Percentiles rank a stretch among this genome's conserved stretches.
phyloP scores from a whole-genome alignment of 1,140 invertebrate species.

The Magallana ariakensis region DNA sequence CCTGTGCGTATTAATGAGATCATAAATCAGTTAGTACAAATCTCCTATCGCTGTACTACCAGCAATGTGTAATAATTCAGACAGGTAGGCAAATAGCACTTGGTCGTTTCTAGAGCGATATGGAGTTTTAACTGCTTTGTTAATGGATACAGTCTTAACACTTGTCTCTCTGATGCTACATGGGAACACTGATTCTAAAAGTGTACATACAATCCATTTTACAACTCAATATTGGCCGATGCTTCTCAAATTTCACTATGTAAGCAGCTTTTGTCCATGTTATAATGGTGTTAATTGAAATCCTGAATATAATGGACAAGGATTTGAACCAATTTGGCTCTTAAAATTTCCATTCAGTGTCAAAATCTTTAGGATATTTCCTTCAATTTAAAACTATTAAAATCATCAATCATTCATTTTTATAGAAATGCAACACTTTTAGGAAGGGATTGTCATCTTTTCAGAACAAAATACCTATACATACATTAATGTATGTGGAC shows the following conservation, averaged over 20 bases:
- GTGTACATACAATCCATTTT: not conserved
- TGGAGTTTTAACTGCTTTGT: not conserved
- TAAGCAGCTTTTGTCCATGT: not conserved
- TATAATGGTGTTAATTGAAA: too few relatives aligned
- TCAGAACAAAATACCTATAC: too few relatives aligned
- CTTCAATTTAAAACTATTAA: too few relatives aligned
- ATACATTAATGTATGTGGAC: too few relatives aligned
- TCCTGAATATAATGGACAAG: too few relatives aligned
- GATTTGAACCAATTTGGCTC: too few relatives aligned
- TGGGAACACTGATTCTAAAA: not conserved
- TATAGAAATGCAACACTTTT: too few relatives aligned
- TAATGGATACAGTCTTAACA: not conserved
- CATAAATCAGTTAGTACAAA: constrained; percentile 13
- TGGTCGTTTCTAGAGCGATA: not conserved
- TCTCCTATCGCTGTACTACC: not conserved
- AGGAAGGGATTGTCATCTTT: too few relatives aligned
- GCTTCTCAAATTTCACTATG: not conserved
- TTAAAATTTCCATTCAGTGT: too few relatives aligned
- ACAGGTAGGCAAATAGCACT: not conserved
- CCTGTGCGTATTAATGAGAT: constrained; percentile 17
- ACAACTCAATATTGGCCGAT: not conserved
- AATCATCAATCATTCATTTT: too few relatives aligned
- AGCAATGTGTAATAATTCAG: not conserved
- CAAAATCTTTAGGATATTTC: too few relatives aligned
- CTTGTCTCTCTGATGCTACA: not conserved